Evolutionary conservation across 2,113 vertebrate species (phyloP).

Genomic region (Coturnix japonica): DNA sequence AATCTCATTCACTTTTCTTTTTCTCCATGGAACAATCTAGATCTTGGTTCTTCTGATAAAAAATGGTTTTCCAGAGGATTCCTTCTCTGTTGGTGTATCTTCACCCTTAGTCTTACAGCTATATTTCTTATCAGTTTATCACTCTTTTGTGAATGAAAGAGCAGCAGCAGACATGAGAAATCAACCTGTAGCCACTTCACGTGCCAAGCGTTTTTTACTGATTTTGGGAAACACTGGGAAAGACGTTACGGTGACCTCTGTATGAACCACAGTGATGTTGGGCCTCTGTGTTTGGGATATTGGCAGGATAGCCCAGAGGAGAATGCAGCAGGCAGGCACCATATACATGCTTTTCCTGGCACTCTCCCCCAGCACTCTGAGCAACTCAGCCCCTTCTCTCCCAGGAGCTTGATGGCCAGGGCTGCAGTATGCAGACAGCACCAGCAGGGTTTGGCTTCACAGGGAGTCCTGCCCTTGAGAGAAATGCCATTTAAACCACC

Average conservation of each 20-base stretch:
- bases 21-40: not conserved
- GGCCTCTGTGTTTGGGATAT: not conserved
- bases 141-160: not conserved
- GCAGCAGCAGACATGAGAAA: not conserved
- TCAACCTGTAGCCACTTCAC: not conserved
- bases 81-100: not conserved
- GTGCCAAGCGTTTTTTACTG: not conserved
- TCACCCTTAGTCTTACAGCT: not conserved
- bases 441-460: fast-evolving
- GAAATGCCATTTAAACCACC: not conserved
- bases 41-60: not conserved
- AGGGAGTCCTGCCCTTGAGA: not conserved
- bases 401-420: not conserved
- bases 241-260: not conserved
- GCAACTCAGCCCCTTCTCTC: fast-evolving
- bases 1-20: not conserved
- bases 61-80: not conserved
- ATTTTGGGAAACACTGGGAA: not conserved
- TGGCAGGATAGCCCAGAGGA: not conserved
- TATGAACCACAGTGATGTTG: not conserved
- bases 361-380: not conserved
- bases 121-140: not conserved
- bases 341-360: fast-evolving
- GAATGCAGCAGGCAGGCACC: not conserved
- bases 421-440: not conserved